Conservation (phyloP, 1,140 invertebrate genomes). For the Drosophila parabipectinata region DNA sequence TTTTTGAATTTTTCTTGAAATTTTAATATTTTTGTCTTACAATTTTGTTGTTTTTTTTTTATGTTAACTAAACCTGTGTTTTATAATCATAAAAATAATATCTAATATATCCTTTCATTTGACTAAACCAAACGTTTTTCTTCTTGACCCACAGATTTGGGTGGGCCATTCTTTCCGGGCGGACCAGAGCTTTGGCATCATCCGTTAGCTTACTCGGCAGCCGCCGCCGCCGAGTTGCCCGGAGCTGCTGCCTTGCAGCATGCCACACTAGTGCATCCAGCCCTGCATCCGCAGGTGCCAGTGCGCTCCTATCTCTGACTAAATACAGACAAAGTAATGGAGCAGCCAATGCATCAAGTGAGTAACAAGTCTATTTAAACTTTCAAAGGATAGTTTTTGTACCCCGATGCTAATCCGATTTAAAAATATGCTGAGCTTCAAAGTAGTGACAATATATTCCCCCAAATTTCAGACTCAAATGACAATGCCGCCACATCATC, state of each 20-base stretch:
- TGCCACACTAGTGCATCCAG: constrained; percentile 95
- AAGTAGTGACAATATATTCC: neutral
- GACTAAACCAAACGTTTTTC: constrained; percentile 25
- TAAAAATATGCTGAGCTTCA: neutral
- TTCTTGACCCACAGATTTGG: constrained; percentile 88
- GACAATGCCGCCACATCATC: constrained; percentile 87
- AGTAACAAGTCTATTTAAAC: constrained; percentile 29
- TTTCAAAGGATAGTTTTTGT: no score
- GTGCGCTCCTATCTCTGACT: constrained; percentile 98
- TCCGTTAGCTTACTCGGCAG: constrained; percentile 92
- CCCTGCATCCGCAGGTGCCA: constrained; percentile 98
- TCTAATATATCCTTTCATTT: constrained; percentile 1
- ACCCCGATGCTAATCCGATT: neutral
- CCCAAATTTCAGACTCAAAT: constrained; percentile 86
- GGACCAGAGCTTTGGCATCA: constrained; percentile 97
- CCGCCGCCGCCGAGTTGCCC: constrained; percentile 92
- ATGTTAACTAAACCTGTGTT: constrained; percentile 39
- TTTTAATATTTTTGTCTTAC: constrained; percentile 48
- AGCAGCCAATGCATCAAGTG: constrained; percentile 84
- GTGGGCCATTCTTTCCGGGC: constrained; percentile 96
- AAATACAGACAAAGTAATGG: constrained; percentile 92
- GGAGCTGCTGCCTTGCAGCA: constrained; percentile 91
- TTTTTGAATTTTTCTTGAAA: neutral
- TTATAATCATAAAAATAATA: constrained; percentile 4
- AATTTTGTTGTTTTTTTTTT: constrained; percentile 48